Percentiles rank a stretch among this genome's conserved stretches.
These are phyloP conservation scores for silkworm (Bombyx mori) DNA, from an alignment of 1,140 invertebrate genomes.

Conservation along the genomic window ASM3026992v2 NC_085112.1:6754501-6755000, in stretches of 20 bases:
- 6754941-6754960: slow-evolving; percentile 11
- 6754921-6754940: slow-evolving; percentile 26
- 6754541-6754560: no score
- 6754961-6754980: not conserved
- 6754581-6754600: no score
- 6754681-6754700: slow-evolving; percentile 69
- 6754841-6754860: slow-evolving; percentile 54
- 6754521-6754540: no score
- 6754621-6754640: no score
- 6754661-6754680: slow-evolving; percentile 67
- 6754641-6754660: slow-evolving; percentile 23
- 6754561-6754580: no score
- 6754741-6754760: slow-evolving; percentile 50
- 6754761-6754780: slow-evolving; percentile 55
- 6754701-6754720: slow-evolving; percentile 67
- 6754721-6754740: slow-evolving; percentile 57
- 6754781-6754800: slow-evolving; percentile 39
- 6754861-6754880: slow-evolving; percentile 67
- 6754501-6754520: no score
- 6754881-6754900: slow-evolving; percentile 72
- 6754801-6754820: slow-evolving; percentile 31
- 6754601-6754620: no score
- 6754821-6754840: slow-evolving; percentile 24
- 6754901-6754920: slow-evolving; percentile 67
- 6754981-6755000: slow-evolving; percentile 26